phyloP scores from a whole-genome alignment of 1,140 invertebrate genomes.

The Drosophila chauvacae region DNA sequence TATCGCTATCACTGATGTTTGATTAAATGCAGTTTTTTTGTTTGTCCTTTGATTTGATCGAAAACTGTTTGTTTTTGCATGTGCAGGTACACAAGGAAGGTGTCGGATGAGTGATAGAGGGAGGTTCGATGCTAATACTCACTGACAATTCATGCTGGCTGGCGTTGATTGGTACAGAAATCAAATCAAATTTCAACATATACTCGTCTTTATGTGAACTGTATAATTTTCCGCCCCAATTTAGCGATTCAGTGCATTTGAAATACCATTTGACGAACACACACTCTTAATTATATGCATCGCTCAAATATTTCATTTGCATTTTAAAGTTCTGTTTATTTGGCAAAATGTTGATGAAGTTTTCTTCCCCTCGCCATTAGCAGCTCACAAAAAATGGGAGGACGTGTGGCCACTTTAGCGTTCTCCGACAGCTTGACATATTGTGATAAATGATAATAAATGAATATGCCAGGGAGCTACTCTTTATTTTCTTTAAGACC shows the following conservation, averaged over 20 bases:
- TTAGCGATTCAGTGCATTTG: slow-evolving; percentile 29
- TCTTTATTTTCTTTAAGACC: not conserved
- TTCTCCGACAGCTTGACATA: slow-evolving; percentile 49
- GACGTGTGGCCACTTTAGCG: not conserved
- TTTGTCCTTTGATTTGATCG: not conserved
- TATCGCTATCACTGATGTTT: slow-evolving; percentile 18
- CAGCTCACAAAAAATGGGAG: not conserved
- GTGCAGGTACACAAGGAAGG: not conserved
- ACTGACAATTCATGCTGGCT: slow-evolving; percentile 13
- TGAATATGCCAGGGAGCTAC: slow-evolving; percentile 6
- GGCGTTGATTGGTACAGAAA: slow-evolving; percentile 20
- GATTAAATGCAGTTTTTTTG: not conserved
- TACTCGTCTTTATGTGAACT: not conserved
- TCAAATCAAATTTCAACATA: not conserved
- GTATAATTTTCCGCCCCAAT: slow-evolving; percentile 32
- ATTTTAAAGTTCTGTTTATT: slow-evolving; percentile 25
- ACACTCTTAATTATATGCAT: slow-evolving; percentile 30
- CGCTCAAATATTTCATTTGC: slow-evolving; percentile 25
- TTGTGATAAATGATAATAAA: slow-evolving; percentile 56
- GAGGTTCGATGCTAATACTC: not conserved
- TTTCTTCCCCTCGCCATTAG: not conserved
- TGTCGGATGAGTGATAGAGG: not conserved
- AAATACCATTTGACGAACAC: slow-evolving; percentile 30
- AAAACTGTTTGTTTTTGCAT: slow-evolving; percentile 20
- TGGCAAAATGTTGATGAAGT: slow-evolving; percentile 5